Evolutionary conservation across 1,140 invertebrate species (phyloP).

Genomic region (Parasteatoda tepidariorum): DNA sequence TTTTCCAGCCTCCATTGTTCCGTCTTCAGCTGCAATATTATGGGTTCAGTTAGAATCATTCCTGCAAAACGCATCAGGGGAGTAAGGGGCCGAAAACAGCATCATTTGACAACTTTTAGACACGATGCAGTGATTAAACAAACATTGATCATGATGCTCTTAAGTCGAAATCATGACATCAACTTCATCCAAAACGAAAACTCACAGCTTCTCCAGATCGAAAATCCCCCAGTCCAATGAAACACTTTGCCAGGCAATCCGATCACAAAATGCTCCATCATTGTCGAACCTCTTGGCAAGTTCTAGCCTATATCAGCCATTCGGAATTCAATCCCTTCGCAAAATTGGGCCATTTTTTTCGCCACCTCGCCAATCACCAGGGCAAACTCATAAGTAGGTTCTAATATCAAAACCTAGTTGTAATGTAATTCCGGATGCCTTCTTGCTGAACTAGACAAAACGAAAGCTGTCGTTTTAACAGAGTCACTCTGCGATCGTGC

Average conservation of each 20-base stretch:
- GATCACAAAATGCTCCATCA: conserved; percentile 94
- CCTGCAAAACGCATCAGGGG: no score
- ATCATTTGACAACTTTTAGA: no score
- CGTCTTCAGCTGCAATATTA: conserved; percentile 81
- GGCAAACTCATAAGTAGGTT: conserved; percentile 96
- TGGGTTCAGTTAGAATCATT: no score
- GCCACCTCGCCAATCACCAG: conserved; percentile 96
- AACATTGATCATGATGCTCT: conserved; percentile 97
- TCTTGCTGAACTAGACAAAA: conserved; percentile 86
- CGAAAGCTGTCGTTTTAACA: conserved; percentile 98
- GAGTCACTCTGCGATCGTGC: conserved; percentile 98
- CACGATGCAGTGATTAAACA: no score
- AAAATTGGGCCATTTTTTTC: conserved; percentile 87
- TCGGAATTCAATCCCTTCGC: conserved; percentile 87
- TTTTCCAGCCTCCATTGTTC: conserved; percentile 98
- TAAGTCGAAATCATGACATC: conserved; percentile 99
- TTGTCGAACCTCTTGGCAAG: conserved; percentile 71
- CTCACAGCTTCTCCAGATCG: conserved; percentile 86
- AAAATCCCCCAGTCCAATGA: conserved; percentile 90
- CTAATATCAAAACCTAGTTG: conserved; percentile 76
- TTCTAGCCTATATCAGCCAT: conserved; percentile 95
- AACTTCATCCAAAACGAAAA: conserved; percentile 98
- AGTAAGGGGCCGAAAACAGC: no score
- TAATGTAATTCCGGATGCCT: conserved; percentile 82
- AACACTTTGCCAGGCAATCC: conserved; percentile 80